These are phyloP conservation scores for Choristoneura rosaceana DNA, from an alignment of 2,888 invertebrate genomes.

Conservation along the genomic window DNA sequence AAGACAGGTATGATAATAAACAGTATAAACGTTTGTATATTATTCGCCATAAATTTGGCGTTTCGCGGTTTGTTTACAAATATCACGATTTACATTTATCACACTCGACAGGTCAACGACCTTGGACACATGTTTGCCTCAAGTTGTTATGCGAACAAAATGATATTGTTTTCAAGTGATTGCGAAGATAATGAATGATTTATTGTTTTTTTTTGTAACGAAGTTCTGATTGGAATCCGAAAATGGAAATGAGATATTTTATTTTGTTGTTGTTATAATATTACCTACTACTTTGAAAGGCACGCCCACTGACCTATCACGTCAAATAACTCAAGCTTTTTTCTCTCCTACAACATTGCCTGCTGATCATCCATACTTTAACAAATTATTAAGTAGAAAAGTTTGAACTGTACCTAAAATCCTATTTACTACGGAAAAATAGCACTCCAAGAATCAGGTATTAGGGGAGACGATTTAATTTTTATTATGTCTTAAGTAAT, in stretches of 20 bases:
- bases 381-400: too few relatives aligned
- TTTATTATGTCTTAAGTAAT: too few relatives aligned
- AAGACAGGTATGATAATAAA: slow-evolving; percentile 28
- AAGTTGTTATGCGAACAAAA: slow-evolving; percentile 6
- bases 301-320: not conserved
- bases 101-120: slow-evolving; percentile 18
- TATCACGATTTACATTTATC: slow-evolving; percentile 20
- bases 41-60: slow-evolving; percentile 27
- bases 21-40: slow-evolving; percentile 19
- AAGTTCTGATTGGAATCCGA: not conserved
- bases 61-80: slow-evolving; percentile 23
- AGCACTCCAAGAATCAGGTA: too few relatives aligned
- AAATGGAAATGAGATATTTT: not conserved
- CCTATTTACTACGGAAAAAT: too few relatives aligned
- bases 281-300: not conserved
- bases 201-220: slow-evolving; percentile 1
- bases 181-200: not conserved
- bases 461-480: too few relatives aligned
- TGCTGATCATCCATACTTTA: too few relatives aligned
- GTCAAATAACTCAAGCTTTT: too few relatives aligned
- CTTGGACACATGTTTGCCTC: slow-evolving; percentile 14
- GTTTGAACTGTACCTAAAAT: too few relatives aligned
- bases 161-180: slow-evolving; percentile 9
- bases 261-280: not conserved
- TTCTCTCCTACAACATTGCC: too few relatives aligned